Base-by-base conservation (phyloP, 2,888 invertebrate genomes). In the Nemotelus pantherinus region DNA sequence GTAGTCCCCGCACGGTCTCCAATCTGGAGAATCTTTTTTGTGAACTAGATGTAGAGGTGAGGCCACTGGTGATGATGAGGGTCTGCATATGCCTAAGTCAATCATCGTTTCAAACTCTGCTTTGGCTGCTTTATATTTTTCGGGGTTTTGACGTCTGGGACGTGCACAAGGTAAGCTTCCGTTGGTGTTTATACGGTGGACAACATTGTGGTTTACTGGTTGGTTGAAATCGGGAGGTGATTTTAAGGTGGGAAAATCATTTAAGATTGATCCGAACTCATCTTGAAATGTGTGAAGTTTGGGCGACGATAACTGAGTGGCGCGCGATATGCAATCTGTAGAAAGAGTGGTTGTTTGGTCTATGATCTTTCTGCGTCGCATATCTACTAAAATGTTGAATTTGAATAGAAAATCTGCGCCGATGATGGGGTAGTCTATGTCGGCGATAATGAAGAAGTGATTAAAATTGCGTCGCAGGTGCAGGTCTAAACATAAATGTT, bases 41-140 rank as follows among this genome's bases (percentile, higher is more conserved):
- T 74, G 78, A 4, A 71, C 79, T 76, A 77, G 77, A 48, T 80
- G 79, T 43, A 79, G 47, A n/a, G 77, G 77, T n/a, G 75, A 77
- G 9, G 74, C 77, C n/a, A 55, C 68, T 1, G 70, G 63, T 7
- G 78, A 78, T 3, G 74, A 55, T 5, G 74, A 79, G 0, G 77
- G 71, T 5, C 78, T n/a, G 50, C 78, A 79, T 58, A 79, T 75
- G 5, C 78, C 77, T n/a, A 78, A 44, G 6, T 71, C 4, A 7
- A 77, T 1, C 79, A 79, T 72, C 9, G 75, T 45, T 10, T 77
- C 70, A 48, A 77, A 79, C 10, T 77, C 71, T 48, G 65, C 77
- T 79, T 80, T 68, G 79, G 80, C 78, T 77, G 79, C 70, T 77
- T 80, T 80, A 67, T 68, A 64, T 75, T 72, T 80, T 65, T 78